Evolutionary conservation across 2,888 invertebrate species (phyloP).

Genomic region (Protophormia terraenovae): DNA sequence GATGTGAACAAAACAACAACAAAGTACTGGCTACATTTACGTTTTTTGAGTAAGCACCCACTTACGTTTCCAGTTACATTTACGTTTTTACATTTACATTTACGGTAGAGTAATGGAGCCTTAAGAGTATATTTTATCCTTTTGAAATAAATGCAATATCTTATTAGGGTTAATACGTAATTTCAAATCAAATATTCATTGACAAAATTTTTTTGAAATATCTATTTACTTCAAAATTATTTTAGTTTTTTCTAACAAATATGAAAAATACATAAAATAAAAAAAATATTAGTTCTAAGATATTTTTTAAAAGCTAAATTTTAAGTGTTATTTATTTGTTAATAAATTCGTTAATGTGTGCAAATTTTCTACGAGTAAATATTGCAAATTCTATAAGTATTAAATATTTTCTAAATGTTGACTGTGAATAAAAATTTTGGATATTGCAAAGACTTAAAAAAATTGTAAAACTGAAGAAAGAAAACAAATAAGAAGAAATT

Average conservation of each 20-base stretch:
- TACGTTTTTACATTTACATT: no score
- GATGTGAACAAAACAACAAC: no score
- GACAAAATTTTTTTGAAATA: constrained; percentile 9
- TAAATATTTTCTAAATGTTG: constrained; percentile 22
- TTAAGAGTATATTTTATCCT: no score
- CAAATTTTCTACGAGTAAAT: constrained; percentile 35
- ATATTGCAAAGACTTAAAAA: not conserved
- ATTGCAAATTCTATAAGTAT: constrained; percentile 24
- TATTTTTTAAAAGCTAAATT: constrained; percentile 37
- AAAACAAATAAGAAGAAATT: no score
- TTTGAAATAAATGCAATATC: no score
- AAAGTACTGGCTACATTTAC: no score
- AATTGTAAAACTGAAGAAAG: not conserved
- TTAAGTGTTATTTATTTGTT: constrained; percentile 57
- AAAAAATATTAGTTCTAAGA: constrained; percentile 16
- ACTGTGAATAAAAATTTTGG: constrained; percentile 12
- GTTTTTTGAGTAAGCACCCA: no score
- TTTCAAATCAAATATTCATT: constrained; percentile 2
- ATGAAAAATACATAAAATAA: constrained; percentile 2
- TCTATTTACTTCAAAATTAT: not conserved
- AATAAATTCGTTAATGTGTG: constrained; percentile 32
- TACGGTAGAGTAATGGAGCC: no score
- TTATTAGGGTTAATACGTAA: not conserved
- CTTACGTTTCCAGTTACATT: no score
- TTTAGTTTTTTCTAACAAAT: not conserved